A percentile compares a stretch with the other conserved stretches of the same genome.
phyloP scores from a whole-genome alignment of 1,140 invertebrate species.

The Neodiprion pinetum region DNA sequence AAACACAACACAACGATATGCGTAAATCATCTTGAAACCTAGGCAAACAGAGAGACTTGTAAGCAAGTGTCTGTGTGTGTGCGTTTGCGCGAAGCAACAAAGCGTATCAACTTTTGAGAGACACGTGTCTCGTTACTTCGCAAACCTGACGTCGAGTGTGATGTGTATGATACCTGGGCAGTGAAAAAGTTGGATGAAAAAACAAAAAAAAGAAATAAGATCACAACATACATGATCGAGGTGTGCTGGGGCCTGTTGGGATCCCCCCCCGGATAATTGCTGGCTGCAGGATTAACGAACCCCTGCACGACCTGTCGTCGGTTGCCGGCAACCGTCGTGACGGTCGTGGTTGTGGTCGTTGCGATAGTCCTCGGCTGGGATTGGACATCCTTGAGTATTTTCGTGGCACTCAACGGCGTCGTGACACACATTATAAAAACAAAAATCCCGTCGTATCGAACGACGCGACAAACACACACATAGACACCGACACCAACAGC shows the following conservation, averaged over 20 bases:
- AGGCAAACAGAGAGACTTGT: no score
- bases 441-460: not conserved
- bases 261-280: conserved; percentile 35
- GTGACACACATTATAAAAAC: conserved; percentile 53
- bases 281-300: conserved; percentile 32
- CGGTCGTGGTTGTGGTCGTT: conserved; percentile 32
- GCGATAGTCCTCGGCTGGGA: conserved; percentile 44
- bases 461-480: not conserved
- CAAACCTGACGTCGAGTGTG: no score
- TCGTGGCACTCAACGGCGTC: conserved; percentile 52
- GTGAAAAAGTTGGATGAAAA: no score
- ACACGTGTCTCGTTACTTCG: no score
- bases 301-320: conserved; percentile 36
- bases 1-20: no score
- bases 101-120: no score
- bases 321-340: not conserved
- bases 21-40: no score
- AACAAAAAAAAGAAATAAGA: no score
- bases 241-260: conserved; percentile 51
- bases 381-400: conserved; percentile 54
- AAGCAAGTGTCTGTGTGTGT: no score
- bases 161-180: no score
- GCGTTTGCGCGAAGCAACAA: no score
- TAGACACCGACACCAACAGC: no score
- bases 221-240: conserved; percentile 54